A percentile compares a stretch with the other conserved stretches of the same genome.
Evolutionary conservation across 2,113 vertebrate species (phyloP).

Genomic region (Vulpes lagopus): DNA sequence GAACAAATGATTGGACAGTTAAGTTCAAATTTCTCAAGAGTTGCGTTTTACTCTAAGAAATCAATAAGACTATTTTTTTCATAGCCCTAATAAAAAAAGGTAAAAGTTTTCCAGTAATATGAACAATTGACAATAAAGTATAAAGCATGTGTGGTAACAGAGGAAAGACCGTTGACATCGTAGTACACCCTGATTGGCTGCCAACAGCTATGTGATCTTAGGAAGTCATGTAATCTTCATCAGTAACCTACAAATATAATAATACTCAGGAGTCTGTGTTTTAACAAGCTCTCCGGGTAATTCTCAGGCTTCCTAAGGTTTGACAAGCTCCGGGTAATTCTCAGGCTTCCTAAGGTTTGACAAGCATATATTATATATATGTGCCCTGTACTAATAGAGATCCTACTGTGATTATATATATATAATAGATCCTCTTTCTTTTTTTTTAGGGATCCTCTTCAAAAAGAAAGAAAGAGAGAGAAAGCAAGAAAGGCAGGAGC

Average conservation of each 20-base stretch:
- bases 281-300: neutral
- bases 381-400: too few relatives aligned
- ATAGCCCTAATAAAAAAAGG: neutral
- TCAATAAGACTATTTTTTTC: neutral
- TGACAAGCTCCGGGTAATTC: neutral
- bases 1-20: neutral
- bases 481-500: neutral
- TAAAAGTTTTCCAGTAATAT: neutral
- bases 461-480: neutral
- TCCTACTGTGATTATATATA: too few relatives aligned
- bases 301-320: neutral
- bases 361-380: neutral
- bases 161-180: neutral
- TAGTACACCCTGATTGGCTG: neutral
- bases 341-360: neutral
- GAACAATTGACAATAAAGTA: neutral
- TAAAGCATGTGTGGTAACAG: neutral
- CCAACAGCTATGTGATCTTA: neutral
- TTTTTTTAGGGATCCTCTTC: neutral
- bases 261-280: neutral
- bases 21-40: neutral
- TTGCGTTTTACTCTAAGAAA: neutral
- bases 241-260: neutral
- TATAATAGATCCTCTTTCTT: too few relatives aligned
- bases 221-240: neutral